Base-by-base conservation (phyloP, 2,113 vertebrate genomes). In the Mastomys coucha region DNA sequence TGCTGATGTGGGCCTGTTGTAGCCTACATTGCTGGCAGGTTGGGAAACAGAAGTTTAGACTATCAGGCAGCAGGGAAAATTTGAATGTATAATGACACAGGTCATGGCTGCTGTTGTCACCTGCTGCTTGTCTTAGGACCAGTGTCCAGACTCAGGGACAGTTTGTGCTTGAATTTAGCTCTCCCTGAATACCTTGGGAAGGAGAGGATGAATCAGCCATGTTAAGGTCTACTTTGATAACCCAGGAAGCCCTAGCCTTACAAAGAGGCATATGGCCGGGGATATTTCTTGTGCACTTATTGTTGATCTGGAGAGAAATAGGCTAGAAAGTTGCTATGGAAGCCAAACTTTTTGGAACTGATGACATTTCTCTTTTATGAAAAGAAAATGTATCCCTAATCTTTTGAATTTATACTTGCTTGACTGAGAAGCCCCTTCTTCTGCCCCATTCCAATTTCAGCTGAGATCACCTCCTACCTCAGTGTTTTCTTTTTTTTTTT, bases 241-340 rank as follows among this genome's bases (percentile, higher is more conserved):
- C n/a, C 26, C 10, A 19, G 63, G 4, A 72, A 89, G 33, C 1
- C 51, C 75, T 88, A n/a, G 19, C 24, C 56, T 53, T 73, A 36
- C 11, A 45, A 45, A 65, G 53, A 49, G 11, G 19, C 0, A 4
- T 39, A 45, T 16, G 6, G 9, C 3, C 39, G 49, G 82, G 45
- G 12, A 26, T 81, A 72, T 73, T 49, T 49, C 70, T 82, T 24
- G 0, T 2, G 36, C 36, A 11, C 87, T 76, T 69, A n/a, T 12
- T 39, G 51, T 49, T 65, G 73, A 70, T 80, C n/a, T 39, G n/a
- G 63, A 84, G 92, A 49, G 2, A 36, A 86, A 77, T 65, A 12
- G 65, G 53, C 77, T 51, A 42, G 63, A 22, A 17, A 2, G 89
- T 93, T 94, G 82, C 69, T 51, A 88, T 94, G 89, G 96, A 95